Base-by-base conservation (phyloP, 2,888 invertebrate genomes). In the Agrotis segetum region DNA sequence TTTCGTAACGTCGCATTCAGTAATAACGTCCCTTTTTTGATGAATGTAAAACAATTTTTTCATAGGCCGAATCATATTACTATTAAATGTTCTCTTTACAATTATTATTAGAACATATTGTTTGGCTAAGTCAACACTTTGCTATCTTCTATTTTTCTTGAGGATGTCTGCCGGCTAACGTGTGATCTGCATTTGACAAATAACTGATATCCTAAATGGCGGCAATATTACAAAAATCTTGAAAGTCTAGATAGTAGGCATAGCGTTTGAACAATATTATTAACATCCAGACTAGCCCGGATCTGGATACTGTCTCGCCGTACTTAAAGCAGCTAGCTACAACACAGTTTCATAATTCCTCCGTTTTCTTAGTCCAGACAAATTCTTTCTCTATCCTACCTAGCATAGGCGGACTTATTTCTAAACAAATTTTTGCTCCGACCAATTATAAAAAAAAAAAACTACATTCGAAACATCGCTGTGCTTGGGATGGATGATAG, bases 1-100 rank as follows among this genome's bases (percentile, higher is more conserved):
- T 72, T 63, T 52, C 40, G 46, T 47, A 80, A 63, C 58, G 29
- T 17, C 9, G 34, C 29, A 47, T 40, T 70, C 49, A 49, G 19
- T 63, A 63, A 63, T 59, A 63, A 67, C 40, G 53, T 21, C 0
- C n/a, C 46, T 60, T 44, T 46, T 34, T 63, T 49, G 13, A 29
- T 19, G 21, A 24, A 40, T 58, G 19, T 17, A 34, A n/a, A 55
- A 40, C 0, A 16, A 21, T 3, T 2, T n/a, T 29, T n/a, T 29
- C 14, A 40, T 17, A 13, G 6, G 1, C 16, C 49, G 3, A 24
- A 24, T 24, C 2, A 24, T 24, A 24, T 24, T 24, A 24, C 24
- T 24, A 24, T 24, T 24, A 24, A 2, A 2, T 24, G 2, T 24
- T 24, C 24, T 24, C 1, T 24, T 2, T 24, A 24, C 2, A 2